Evolutionary conservation across 1,140 invertebrate genomes (phyloP).

Genomic region (Rhysida immarginata): DNA sequence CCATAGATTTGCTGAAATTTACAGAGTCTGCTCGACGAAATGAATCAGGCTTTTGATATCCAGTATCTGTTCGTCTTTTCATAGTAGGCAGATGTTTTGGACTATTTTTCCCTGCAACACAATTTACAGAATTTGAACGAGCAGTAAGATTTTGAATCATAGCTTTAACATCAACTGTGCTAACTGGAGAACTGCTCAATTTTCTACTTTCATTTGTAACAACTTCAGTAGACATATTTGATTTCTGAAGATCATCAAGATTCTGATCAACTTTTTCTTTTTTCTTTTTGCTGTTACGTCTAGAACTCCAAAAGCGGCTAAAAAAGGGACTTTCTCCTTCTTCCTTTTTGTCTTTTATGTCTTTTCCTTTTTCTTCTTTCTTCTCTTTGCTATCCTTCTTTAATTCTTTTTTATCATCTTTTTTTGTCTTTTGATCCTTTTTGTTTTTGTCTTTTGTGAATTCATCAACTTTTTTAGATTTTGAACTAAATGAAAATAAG

Average conservation of each 20-base stretch:
- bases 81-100: background rate
- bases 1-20: slow-evolving; percentile 1
- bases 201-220: too few relatives aligned
- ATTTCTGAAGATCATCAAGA: background rate
- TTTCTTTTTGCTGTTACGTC: background rate
- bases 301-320: slow-evolving; percentile 1
- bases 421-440: background rate
- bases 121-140: background rate
- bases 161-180: slow-evolving; percentile 4
- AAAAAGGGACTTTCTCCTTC: slow-evolving; percentile 3
- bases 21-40: background rate
- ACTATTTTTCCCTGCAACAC: background rate
- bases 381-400: background rate
- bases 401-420: background rate
- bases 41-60: too few relatives aligned
- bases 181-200: too few relatives aligned
- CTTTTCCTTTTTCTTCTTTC: background rate
- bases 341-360: background rate
- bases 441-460: background rate
- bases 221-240: too few relatives aligned
- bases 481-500: background rate
- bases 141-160: slow-evolving; percentile 4
- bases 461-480: background rate
- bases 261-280: slow-evolving; percentile 1
- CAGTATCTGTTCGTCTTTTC: background rate